Conservation (phyloP, 1,140 invertebrate species). For the Drosophila funebris region DNA sequence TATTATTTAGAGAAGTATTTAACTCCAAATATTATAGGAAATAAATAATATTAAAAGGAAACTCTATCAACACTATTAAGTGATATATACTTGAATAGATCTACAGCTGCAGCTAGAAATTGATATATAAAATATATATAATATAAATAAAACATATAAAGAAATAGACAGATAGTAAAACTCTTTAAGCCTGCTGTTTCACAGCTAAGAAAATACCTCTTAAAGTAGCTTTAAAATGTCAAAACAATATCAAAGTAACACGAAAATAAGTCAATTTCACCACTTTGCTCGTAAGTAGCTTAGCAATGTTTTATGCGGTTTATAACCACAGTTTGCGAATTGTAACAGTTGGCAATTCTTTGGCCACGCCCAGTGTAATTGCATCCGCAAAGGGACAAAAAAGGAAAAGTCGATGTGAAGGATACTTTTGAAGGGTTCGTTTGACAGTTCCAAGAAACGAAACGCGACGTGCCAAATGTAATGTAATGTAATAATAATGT, state of each 20-base stretch:
- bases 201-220: no score
- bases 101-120: no score
- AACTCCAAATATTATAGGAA: no score
- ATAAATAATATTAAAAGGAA: no score
- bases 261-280: neutral
- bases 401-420: neutral
- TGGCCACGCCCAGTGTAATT: constrained; percentile 16
- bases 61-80: no score
- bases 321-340: neutral
- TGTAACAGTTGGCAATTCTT: neutral
- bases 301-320: neutral
- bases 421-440: constrained; percentile 20
- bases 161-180: no score
- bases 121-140: no score
- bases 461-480: neutral
- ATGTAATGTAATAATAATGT: neutral
- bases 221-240: no score
- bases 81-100: no score
- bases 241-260: neutral
- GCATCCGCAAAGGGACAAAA: neutral
- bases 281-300: neutral
- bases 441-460: neutral
- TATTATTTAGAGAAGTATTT: no score
- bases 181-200: no score
- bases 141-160: no score